phyloP scores from a whole-genome alignment of 2,888 invertebrate genomes.

The Erebia epiphron region DNA sequence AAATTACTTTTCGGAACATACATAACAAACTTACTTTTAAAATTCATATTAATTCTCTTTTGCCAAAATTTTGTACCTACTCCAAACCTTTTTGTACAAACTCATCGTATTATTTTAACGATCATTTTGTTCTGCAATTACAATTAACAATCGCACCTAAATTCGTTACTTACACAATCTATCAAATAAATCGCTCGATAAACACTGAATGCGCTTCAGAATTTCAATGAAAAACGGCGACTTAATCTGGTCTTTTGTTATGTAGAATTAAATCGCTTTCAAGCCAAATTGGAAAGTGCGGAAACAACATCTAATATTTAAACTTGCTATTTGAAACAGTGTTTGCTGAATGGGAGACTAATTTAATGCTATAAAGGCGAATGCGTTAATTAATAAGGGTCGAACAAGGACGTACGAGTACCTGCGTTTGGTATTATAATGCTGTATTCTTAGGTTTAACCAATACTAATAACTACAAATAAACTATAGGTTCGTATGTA shows the following conservation, averaged over 20 bases:
- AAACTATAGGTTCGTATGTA: no score
- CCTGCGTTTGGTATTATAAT: background rate
- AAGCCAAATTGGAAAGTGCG: conserved; percentile 64
- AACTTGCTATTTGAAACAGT: conserved; percentile 34
- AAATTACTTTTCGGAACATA: no score
- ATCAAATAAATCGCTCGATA: conserved; percentile 31
- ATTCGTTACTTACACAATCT: conserved; percentile 26
- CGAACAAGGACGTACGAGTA: background rate
- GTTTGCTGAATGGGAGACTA: conserved; percentile 36
- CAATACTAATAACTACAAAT: no score
- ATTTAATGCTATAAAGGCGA: conserved; percentile 24
- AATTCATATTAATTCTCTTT: background rate
- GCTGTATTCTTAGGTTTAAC: background rate
- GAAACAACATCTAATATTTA: conserved; percentile 46
- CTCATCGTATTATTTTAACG: background rate
- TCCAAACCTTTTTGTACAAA: background rate
- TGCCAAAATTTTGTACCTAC: background rate
- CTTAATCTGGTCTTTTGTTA: conserved; percentile 69
- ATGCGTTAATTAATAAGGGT: conserved; percentile 20
- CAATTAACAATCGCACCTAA: conserved; percentile 15
- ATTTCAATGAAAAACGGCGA: conserved; percentile 51
- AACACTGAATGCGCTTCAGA: conserved; percentile 35
- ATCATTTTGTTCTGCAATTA: conserved; percentile 13
- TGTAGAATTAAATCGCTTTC: conserved; percentile 69
- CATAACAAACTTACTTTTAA: no score